Percentiles rank a stretch among this genome's conserved stretches.
These are phyloP conservation scores for Pluvianellus socialis DNA, from an alignment of 2,113 vertebrate genomes.

Conservation along the genomic window DNA sequence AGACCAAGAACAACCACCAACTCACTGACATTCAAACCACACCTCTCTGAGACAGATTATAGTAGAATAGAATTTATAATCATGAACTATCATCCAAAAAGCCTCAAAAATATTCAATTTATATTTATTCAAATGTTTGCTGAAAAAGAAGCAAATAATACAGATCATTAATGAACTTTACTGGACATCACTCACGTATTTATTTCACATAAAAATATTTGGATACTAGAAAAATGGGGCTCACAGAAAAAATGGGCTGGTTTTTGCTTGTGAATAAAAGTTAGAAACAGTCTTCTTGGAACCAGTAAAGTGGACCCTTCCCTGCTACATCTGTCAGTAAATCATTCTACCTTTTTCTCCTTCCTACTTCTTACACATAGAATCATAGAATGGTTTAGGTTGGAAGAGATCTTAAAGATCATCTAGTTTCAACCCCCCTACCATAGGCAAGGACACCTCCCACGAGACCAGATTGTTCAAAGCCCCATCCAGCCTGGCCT, in stretches of 20 bases:
- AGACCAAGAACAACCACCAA: neutral
- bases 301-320: neutral
- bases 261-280: neutral
- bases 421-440: too few relatives aligned
- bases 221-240: neutral
- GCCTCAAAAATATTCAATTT: neutral
- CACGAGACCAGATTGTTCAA: too few relatives aligned
- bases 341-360: neutral
- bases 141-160: neutral
- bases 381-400: too few relatives aligned
- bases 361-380: neutral
- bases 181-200: neutral
- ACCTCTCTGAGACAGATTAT: neutral
- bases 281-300: neutral
- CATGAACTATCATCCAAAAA: neutral
- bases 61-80: neutral
- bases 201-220: neutral
- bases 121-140: neutral
- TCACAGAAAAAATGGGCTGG: rapidly evolving
- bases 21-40: neutral
- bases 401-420: too few relatives aligned
- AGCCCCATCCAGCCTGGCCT: too few relatives aligned
- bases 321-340: neutral
- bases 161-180: neutral
- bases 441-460: too few relatives aligned